Evolutionary conservation across 2,888 invertebrate genomes (phyloP).

Genomic region (Ametastegia equiseti): DNA sequence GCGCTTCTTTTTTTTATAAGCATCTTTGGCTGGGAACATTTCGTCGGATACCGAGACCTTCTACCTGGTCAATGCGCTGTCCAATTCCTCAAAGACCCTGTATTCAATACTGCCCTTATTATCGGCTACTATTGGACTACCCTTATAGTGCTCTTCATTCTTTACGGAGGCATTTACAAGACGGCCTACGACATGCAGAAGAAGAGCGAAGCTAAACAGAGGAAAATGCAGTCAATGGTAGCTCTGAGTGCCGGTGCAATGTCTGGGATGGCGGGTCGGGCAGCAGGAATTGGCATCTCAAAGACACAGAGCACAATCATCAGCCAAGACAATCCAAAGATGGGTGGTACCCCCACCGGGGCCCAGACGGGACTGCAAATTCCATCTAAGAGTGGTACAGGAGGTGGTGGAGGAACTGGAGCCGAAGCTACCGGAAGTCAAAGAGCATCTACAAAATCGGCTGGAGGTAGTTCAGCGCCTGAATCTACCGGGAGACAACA

Average conservation of each 20-base stretch:
- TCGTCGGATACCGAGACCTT: slow-evolving; percentile 94
- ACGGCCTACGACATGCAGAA: slow-evolving; percentile 98
- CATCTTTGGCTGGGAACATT: slow-evolving; percentile 99
- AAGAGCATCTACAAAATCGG: slow-evolving; percentile 33
- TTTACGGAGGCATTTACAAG: slow-evolving; percentile 98
- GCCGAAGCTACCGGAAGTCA: slow-evolving; percentile 59
- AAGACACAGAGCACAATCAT: slow-evolving; percentile 84
- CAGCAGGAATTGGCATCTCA: slow-evolving; percentile 90
- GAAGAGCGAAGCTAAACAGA: slow-evolving; percentile 96
- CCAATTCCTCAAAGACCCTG: slow-evolving; percentile 97
- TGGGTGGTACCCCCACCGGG: slow-evolving; percentile 70
- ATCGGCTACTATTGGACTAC: slow-evolving; percentile 99
- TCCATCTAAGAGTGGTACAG: slow-evolving; percentile 54
- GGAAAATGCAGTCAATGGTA: slow-evolving; percentile 97
- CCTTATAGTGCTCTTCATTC: slow-evolving; percentile 93
- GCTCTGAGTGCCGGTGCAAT: slow-evolving; percentile 93
- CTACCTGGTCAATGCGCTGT: slow-evolving; percentile 94
- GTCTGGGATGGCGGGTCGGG: slow-evolving; percentile 93
- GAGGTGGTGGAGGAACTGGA: slow-evolving; percentile 62
- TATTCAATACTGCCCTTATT: slow-evolving; percentile 97
- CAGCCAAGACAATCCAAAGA: slow-evolving; percentile 85
- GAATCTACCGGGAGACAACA: slow-evolving; percentile 47
- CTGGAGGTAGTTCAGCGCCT: neutral
- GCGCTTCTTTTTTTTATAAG: slow-evolving; percentile 97
- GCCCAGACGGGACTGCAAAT: slow-evolving; percentile 57